A percentile compares a stretch with the other conserved stretches of the same genome.
Evolutionary conservation across 2,888 invertebrate genomes (phyloP).

Genomic region (Brassicogethes aeneus): DNA sequence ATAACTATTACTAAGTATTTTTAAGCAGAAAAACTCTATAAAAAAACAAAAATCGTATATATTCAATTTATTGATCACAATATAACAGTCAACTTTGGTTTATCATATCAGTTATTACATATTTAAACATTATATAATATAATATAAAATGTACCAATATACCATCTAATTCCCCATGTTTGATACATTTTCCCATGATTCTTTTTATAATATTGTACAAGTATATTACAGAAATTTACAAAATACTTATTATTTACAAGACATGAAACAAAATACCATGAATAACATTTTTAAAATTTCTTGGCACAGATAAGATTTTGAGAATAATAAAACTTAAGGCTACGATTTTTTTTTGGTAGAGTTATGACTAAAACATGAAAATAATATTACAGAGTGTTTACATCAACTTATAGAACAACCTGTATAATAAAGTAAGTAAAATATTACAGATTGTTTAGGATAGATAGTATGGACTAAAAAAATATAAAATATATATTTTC

Average conservation of each 20-base stretch:
- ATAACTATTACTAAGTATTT: background rate
- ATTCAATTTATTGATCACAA: slow-evolving; percentile 19
- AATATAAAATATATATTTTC: too few species aligned
- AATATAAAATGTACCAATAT: background rate
- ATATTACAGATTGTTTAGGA: too few species aligned
- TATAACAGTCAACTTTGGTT: slow-evolving; percentile 24
- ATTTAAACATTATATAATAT: background rate
- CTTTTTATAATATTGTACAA: background rate
- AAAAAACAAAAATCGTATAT: slow-evolving; percentile 1
- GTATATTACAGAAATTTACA: background rate
- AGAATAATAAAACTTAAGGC: background rate
- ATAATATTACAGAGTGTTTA: too few species aligned
- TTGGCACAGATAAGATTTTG: background rate
- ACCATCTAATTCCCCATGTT: background rate
- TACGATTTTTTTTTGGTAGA: background rate
- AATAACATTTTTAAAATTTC: background rate
- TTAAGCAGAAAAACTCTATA: background rate
- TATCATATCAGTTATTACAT: slow-evolving; percentile 1
- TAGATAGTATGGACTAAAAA: too few species aligned
- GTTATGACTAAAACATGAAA: background rate
- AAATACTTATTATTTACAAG: background rate
- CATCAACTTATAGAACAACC: too few species aligned
- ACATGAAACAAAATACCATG: background rate
- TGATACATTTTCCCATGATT: background rate
- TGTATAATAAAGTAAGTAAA: too few species aligned